Evolutionary conservation across 2,888 invertebrate genomes (phyloP), one percentile per base, ranked within the genome.

Genomic region (Latheticus oryzae): DNA sequence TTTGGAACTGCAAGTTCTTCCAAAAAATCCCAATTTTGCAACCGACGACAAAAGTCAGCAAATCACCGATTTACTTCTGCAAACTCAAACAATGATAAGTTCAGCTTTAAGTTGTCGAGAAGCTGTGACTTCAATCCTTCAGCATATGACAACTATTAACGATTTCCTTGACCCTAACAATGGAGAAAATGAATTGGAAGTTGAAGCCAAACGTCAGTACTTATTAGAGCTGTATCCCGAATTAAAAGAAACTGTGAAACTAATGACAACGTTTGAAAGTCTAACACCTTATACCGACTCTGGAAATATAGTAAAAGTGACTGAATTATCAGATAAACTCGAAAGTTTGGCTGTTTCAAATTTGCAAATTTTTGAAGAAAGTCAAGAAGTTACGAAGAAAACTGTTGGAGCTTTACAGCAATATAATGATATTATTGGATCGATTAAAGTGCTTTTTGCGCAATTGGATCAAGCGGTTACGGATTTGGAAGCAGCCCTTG

Each of bases 71-170:
- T 75, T 76, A 52, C 72, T 83, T 5, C 24, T 79, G 8, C 78
- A 81, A 66, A 78, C 78, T 1, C 80, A 82, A 62, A 81, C 80
- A 1, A 75, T 83, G 67, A 79, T 82, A 16, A 76, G 79, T 2
- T 80, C 83, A 3, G 81, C 83, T 1, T 62, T 83, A 9, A 82
- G 81, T 55, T 81, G 82, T 43, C 76, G 82, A 28, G 82, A 83
- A 58, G 79, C 80, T 9, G 75, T 80, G 9, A 80, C 78, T 32
- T 68, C 73, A 0, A 75, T 81, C 26, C 71, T 82, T 30, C 76
- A 80, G 61, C 74, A 80, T 45, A 71, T 83, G 66, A 76, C 76
- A 1, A 79, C 79, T 59, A 74, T 83, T 17, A 81, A 81, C 56
- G 75, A 76, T 8, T 80, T 80, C 60, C 69, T 82, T 38, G 78